These are phyloP conservation scores for Tricholauxania praeusta DNA, from an alignment of 2,888 invertebrate species.

Conservation along the genomic window DNA sequence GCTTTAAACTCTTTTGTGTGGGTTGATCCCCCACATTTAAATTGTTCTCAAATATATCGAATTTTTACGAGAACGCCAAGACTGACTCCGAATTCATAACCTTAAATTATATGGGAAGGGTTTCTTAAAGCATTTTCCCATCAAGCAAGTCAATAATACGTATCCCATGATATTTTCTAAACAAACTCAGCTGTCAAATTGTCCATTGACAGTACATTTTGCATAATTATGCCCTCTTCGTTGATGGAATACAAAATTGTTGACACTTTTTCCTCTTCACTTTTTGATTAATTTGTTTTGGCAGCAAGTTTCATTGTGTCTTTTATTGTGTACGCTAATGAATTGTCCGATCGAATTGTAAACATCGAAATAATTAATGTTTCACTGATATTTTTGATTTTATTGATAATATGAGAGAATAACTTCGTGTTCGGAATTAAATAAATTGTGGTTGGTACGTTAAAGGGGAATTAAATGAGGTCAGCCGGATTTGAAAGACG, in stretches of 20 bases:
- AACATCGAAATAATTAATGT: slow-evolving; percentile 25
- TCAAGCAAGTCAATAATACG: too few relatives aligned
- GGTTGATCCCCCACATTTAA: too few relatives aligned
- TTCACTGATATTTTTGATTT: slow-evolving; percentile 46
- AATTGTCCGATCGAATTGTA: slow-evolving; percentile 28
- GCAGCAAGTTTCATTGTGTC: slow-evolving; percentile 23
- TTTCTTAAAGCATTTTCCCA: too few relatives aligned
- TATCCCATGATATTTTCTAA: too few relatives aligned
- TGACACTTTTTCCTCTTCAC: slow-evolving; percentile 25
- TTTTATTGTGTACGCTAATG: slow-evolving; percentile 12
- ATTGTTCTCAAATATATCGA: too few relatives aligned
- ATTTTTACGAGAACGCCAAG: too few relatives aligned
- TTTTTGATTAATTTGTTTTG: slow-evolving; percentile 31
- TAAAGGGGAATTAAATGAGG: too few relatives aligned
- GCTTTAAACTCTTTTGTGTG: too few relatives aligned
- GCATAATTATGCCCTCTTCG: slow-evolving; percentile 48
- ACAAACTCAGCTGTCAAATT: slow-evolving; percentile 21
- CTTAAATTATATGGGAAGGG: too few relatives aligned
- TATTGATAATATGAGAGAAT: slow-evolving; percentile 60
- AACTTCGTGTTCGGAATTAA: slow-evolving; percentile 56
- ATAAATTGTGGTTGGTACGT: background rate
- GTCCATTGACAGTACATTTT: slow-evolving; percentile 48
- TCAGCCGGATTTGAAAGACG: too few relatives aligned
- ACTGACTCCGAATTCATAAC: too few relatives aligned
- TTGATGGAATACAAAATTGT: slow-evolving; percentile 27